Evolutionary conservation across 2,113 vertebrate species (phyloP).

Genomic region (Nycticryphes semicollaris): DNA sequence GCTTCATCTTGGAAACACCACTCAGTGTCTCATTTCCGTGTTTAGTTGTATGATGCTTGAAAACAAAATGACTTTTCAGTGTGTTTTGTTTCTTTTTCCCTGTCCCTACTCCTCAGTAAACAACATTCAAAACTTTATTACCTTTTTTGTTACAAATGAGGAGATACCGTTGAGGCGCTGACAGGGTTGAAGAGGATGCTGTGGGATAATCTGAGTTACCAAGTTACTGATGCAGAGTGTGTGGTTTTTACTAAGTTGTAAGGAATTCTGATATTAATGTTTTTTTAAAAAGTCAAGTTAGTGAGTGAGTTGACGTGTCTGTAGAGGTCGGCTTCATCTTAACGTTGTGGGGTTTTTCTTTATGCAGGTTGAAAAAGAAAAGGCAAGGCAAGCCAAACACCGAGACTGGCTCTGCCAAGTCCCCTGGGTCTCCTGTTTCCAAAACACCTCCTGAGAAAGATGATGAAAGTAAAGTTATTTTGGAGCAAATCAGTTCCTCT

Average conservation of each 20-base stretch:
- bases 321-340: neutral
- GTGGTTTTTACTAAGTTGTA: neutral
- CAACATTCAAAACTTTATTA: neutral
- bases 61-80: neutral
- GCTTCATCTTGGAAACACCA: neutral
- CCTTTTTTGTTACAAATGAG: neutral
- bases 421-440: slow-evolving; percentile 26
- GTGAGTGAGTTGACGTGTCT: neutral
- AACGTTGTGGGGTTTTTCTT: neutral
- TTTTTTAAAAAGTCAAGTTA: neutral
- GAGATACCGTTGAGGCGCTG: neutral
- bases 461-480: slow-evolving; percentile 64
- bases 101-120: neutral
- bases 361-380: slow-evolving; percentile 79
- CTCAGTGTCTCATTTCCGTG: neutral
- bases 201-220: neutral
- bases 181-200: neutral
- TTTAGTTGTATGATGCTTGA: neutral
- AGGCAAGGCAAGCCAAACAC: slow-evolving; percentile 76
- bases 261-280: neutral
- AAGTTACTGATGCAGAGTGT: neutral
- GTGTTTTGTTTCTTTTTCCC: neutral
- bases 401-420: slow-evolving; percentile 56
- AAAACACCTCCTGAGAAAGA: slow-evolving; percentile 70
- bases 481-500: slow-evolving; percentile 69